These are phyloP conservation scores for Morbakka virulenta DNA, from an alignment of 30 jellyfish, hydroid and myxozoan species.

Conservation along the genomic window DNA sequence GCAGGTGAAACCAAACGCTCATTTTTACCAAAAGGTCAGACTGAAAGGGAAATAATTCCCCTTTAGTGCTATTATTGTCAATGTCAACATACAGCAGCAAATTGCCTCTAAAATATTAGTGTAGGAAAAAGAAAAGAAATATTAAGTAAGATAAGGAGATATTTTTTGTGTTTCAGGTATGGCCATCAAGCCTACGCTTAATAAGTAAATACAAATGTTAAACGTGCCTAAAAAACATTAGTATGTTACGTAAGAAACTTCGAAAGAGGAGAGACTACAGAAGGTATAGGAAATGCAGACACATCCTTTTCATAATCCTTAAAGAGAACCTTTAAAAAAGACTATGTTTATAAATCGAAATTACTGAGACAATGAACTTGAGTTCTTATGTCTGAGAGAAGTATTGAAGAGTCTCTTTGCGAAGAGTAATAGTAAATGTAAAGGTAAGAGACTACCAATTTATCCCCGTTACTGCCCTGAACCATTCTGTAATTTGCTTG, in stretches of 20 bases:
- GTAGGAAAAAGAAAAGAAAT: not conserved
- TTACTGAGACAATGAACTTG: constrained; percentile 8
- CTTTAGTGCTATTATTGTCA: constrained; percentile 8
- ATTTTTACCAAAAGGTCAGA: not conserved
- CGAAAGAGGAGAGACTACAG: no score
- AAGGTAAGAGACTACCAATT: no score
- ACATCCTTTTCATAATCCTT: not conserved
- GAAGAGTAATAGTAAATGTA: not conserved
- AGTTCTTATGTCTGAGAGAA: constrained; percentile 33
- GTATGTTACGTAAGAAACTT: no score
- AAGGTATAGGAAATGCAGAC: not conserved
- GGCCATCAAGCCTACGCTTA: constrained; percentile 1
- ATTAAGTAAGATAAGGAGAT: not conserved
- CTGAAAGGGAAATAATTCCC: not conserved
- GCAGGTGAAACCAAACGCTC: constrained; percentile 17
- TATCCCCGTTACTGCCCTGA: constrained; percentile 2
- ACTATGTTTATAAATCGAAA: constrained; percentile 2
- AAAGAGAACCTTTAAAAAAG: no score
- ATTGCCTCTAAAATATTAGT: not conserved
- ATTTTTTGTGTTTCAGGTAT: constrained; percentile 4
- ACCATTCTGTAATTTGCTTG: not conserved
- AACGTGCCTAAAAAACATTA: not conserved
- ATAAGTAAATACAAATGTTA: not conserved
- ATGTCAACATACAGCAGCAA: not conserved
- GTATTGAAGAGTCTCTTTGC: not conserved